Percentiles rank a stretch among this genome's conserved stretches.
phyloP scores from a whole-genome alignment of 2,113 vertebrate species.

The human (Homo sapiens) region GRCh38 chr4:77937001-77937500 shows the following conservation, averaged over 20 bases:
- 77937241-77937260: not conserved
- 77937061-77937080: no score
- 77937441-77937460: not conserved
- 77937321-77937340: not conserved
- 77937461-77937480: not conserved
- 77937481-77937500: not conserved
- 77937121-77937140: no score
- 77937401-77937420: not conserved
- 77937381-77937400: not conserved
- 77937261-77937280: not conserved
- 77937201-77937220: not conserved
- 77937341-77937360: not conserved
- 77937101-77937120: no score
- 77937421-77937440: not conserved
- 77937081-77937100: no score
- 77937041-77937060: no score
- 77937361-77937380: not conserved
- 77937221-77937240: not conserved
- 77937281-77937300: not conserved
- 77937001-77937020: no score
- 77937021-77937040: no score
- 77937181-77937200: not conserved
- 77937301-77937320: not conserved
- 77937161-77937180: not conserved
- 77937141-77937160: not conserved